Evolutionary conservation across 1,140 invertebrate genomes (phyloP).

Genomic region (Cyclargus thomasi): DNA sequence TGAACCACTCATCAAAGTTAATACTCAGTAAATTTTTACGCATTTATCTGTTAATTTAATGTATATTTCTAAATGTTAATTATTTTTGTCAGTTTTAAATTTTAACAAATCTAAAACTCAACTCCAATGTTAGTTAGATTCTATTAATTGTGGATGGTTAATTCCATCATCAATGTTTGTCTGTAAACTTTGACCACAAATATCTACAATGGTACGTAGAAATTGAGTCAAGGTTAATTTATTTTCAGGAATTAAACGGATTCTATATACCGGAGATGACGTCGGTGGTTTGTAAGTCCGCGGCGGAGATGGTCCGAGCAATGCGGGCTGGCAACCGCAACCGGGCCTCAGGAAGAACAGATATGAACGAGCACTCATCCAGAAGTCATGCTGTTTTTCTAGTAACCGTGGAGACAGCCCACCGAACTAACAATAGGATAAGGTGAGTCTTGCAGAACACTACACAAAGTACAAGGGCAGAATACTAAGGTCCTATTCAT

Average conservation of each 20-base stretch:
- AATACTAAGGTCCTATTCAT: too few species aligned
- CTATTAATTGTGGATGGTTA: too few species aligned
- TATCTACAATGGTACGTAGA: too few species aligned
- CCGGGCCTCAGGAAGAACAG: conserved; percentile 93
- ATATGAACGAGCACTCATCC: conserved; percentile 99
- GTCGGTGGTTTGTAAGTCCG: conserved; percentile 92
- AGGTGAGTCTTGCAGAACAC: conserved; percentile 34
- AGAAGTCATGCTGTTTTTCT: conserved; percentile 99
- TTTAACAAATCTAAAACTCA: too few species aligned
- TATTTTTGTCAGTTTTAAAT: neutral
- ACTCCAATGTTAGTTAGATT: too few species aligned
- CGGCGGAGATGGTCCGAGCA: conserved; percentile 91
- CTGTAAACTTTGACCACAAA: too few species aligned
- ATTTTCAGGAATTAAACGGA: conserved; percentile 82
- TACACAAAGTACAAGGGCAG: too few species aligned
- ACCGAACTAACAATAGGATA: conserved; percentile 81
- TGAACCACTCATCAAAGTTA: too few species aligned
- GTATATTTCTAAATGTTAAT: neutral
- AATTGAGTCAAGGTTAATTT: neutral
- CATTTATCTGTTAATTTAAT: too few species aligned
- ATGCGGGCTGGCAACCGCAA: conserved; percentile 94
- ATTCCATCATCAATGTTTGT: too few species aligned
- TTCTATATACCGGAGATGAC: conserved; percentile 96
- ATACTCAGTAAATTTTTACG: too few species aligned
- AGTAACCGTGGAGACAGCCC: conserved; percentile 96